Evolutionary conservation across 2,797 vertebrate species (phyloP).

Genomic region (Leucoraja ocellata): DNA sequence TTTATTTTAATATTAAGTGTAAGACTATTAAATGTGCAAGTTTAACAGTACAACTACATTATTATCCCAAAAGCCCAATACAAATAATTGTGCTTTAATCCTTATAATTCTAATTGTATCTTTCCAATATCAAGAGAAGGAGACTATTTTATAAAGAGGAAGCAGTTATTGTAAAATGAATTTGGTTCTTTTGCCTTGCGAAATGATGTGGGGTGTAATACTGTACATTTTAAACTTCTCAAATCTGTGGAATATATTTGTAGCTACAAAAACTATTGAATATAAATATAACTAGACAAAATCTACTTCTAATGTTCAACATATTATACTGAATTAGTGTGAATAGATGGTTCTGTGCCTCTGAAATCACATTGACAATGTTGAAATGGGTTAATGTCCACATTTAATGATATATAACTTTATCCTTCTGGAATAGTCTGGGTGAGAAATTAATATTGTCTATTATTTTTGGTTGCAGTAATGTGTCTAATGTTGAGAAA

Average conservation of each 20-base stretch:
- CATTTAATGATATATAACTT: neutral
- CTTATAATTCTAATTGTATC: neutral
- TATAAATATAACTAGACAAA: neutral
- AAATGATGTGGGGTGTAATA: neutral
- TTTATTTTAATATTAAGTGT: neutral
- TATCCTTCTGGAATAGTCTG: neutral
- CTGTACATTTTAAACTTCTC: neutral
- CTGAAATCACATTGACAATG: neutral
- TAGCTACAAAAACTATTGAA: neutral
- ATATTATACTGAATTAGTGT: neutral
- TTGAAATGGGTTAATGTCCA: too few species aligned
- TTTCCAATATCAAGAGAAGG: neutral
- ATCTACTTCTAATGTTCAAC: neutral
- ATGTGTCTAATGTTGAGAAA: neutral
- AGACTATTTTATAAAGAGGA: neutral
- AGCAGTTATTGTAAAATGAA: neutral
- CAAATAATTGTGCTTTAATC: neutral
- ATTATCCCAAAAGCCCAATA: neutral
- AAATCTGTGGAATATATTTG: neutral
- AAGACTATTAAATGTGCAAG: neutral
- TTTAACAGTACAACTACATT: neutral
- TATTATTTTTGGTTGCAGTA: neutral
- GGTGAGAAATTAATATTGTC: neutral
- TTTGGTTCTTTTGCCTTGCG: neutral
- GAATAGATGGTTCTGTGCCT: neutral